A percentile compares a stretch with the other conserved stretches of the same genome.
Conservation (phyloP, 1,140 invertebrate genomes). For the Saxidomus purpurata region DNA sequence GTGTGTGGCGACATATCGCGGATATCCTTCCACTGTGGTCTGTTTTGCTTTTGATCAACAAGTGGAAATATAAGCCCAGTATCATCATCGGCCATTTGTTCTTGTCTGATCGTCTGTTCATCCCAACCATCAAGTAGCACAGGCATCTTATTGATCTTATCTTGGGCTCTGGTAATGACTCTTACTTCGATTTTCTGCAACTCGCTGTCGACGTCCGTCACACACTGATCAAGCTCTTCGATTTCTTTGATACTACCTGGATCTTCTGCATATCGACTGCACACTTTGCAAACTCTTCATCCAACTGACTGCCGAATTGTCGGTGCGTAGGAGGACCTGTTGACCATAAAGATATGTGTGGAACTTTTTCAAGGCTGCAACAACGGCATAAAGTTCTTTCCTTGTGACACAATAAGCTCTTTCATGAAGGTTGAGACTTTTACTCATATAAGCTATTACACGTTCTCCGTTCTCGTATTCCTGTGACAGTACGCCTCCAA, state of each 20-base stretch:
- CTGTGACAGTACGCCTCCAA: constrained; percentile 83
- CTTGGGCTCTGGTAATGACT: background rate
- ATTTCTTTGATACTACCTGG: constrained; percentile 74
- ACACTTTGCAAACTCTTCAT: constrained; percentile 57
- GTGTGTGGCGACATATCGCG: background rate
- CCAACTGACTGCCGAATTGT: constrained; percentile 69
- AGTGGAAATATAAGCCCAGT: background rate
- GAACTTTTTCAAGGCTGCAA: constrained; percentile 58
- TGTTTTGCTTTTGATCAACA: background rate
- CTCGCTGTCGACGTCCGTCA: constrained; percentile 67
- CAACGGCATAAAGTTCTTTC: constrained; percentile 68
- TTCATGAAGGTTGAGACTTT: constrained; percentile 51
- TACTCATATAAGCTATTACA: constrained; percentile 64
- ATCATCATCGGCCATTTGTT: background rate
- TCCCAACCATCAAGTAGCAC: background rate
- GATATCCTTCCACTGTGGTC: background rate
- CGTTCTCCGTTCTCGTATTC: constrained; percentile 69
- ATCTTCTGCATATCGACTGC: constrained; percentile 74
- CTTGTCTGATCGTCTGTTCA: background rate
- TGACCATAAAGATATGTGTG: constrained; percentile 65
- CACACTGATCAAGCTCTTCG: constrained; percentile 72
- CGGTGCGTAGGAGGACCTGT: constrained; percentile 65
- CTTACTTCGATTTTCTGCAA: constrained; percentile 71
- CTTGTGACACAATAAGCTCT: constrained; percentile 67
- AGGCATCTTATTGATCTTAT: background rate